These are phyloP conservation scores for Anguilla pacifica DNA, from an alignment of 2,797 vertebrate genomes.

Conservation along the genomic window DNA sequence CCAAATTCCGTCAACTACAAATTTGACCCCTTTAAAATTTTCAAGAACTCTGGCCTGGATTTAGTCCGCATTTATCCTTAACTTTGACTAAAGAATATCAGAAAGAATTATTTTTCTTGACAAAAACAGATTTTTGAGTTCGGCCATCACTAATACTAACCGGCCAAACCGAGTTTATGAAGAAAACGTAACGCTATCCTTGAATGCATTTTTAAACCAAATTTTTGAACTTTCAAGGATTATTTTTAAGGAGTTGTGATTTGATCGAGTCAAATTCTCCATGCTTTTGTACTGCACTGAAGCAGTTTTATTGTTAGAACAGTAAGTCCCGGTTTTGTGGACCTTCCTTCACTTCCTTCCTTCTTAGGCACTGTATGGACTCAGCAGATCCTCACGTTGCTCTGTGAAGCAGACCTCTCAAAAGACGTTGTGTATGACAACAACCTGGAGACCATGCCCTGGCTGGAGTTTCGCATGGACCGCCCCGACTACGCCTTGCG, in stretches of 20 bases:
- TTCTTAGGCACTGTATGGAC: slow-evolving; percentile 66
- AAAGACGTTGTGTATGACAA: slow-evolving; percentile 34
- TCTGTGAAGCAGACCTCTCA: slow-evolving; percentile 43
- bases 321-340: not conserved
- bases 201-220: too few relatives aligned
- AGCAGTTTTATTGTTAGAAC: not conserved
- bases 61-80: not conserved
- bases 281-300: not conserved
- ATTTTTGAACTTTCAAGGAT: not conserved
- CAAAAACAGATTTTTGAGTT: too few relatives aligned
- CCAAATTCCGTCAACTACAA: not conserved
- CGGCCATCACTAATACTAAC: too few relatives aligned
- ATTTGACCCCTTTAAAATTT: not conserved
- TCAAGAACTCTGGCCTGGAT: not conserved
- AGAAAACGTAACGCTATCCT: too few relatives aligned
- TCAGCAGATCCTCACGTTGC: slow-evolving; percentile 63
- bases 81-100: not conserved
- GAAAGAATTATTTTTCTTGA: not conserved
- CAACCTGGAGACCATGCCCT: slow-evolving; percentile 61
- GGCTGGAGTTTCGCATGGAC: slow-evolving; percentile 55
- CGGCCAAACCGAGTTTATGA: too few relatives aligned
- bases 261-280: not conserved
- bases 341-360: not conserved
- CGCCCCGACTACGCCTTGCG: slow-evolving; percentile 41
- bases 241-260: not conserved